Evolutionary conservation across 2,113 vertebrate species (phyloP).

Genomic region (Ivindomyrus marchei): DNA sequence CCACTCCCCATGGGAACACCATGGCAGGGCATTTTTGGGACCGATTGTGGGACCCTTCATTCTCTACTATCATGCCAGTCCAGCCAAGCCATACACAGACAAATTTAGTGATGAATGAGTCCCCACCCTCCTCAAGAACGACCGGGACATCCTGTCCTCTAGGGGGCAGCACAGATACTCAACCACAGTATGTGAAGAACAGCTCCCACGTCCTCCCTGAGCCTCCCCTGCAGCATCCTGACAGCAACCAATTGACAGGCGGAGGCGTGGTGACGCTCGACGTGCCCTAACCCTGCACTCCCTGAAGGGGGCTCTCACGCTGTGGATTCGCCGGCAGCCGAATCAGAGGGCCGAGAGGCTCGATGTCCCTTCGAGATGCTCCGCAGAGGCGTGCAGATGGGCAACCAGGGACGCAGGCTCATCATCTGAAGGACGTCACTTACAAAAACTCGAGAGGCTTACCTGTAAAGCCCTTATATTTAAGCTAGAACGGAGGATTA

Average conservation of each 20-base stretch:
- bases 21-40: not conserved
- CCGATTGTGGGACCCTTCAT: not conserved
- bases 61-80: not conserved
- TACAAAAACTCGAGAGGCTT: not conserved
- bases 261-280: not conserved
- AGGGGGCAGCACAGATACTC: not conserved
- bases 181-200: not conserved
- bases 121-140: too few relatives aligned
- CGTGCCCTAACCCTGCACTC: not conserved
- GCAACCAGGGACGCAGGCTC: not conserved
- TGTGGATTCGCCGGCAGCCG: not conserved
- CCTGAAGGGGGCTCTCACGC: not conserved
- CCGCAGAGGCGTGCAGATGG: not conserved
- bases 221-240: not conserved
- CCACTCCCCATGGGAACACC: not conserved
- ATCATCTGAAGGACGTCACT: not conserved
- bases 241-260: not conserved
- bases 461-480: not conserved
- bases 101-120: not conserved
- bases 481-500: not conserved
- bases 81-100: not conserved
- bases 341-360: not conserved
- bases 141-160: not conserved
- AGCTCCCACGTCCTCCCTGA: not conserved
- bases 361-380: not conserved